Conservation (phyloP, 1,140 invertebrate genomes). For the Eufriesea mexicana region DNA sequence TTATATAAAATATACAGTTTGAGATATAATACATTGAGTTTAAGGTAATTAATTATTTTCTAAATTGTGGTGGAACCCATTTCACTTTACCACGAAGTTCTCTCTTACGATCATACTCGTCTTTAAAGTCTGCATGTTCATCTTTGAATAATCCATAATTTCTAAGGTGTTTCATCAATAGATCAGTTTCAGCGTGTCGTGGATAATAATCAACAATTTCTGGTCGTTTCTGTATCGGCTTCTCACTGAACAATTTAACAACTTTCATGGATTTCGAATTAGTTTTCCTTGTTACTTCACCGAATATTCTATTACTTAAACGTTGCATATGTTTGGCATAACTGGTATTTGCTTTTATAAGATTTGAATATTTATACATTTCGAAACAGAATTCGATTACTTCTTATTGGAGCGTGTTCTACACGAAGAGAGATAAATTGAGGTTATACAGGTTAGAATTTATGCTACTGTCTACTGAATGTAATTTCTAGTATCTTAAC, state of each 20-base stretch:
- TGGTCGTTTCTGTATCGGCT: conserved; percentile 88
- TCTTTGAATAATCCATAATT: conserved; percentile 92
- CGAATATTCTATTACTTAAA: conserved; percentile 94
- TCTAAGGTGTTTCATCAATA: conserved; percentile 87
- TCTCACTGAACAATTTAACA: conserved; percentile 89
- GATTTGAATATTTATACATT: conserved; percentile 86
- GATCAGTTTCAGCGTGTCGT: conserved; percentile 88
- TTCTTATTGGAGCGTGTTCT: neutral
- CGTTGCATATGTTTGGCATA: conserved; percentile 94
- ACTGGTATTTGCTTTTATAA: conserved; percentile 87
- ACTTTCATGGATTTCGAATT: conserved; percentile 91
- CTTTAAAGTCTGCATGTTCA: conserved; percentile 95
- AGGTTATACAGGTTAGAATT: conserved; percentile 3
- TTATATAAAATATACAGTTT: conserved; percentile 5
- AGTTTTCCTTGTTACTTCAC: conserved; percentile 91
- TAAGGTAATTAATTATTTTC: conserved; percentile 18
- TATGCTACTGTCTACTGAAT: too few relatives aligned
- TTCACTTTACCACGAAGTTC: conserved; percentile 88
- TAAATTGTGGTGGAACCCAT: conserved; percentile 41
- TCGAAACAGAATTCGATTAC: neutral
- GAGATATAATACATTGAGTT: neutral
- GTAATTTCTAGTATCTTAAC: neutral
- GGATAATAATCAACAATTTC: conserved; percentile 94
- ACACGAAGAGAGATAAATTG: neutral
- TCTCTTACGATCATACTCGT: conserved; percentile 91